Base-by-base conservation (phyloP, 2,888 invertebrate genomes). In the Lepidonotus clava region DNA sequence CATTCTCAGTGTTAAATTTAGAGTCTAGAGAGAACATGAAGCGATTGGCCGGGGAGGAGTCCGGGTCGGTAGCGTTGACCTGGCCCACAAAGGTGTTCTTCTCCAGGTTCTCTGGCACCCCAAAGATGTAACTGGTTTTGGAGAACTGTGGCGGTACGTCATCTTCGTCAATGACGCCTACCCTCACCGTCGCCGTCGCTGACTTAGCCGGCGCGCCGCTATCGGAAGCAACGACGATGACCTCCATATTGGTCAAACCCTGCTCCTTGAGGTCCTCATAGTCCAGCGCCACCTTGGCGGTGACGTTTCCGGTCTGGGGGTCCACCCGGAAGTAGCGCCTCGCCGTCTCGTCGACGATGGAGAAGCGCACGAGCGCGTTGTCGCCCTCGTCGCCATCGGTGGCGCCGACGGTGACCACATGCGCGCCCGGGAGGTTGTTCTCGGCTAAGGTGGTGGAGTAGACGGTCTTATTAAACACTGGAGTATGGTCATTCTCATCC, bases 401-500 rank as follows among this genome's bases (percentile, higher is more conserved):
- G 4, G 94, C 94, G 0, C 90, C 88, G 41, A 95, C 89, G 85
- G 92, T 92, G 5, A 92, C 92, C 14, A 94, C 91, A 56, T 93
- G 92, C 1, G 93, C 92, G 8, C 92, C 92, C 18, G 91, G 89
- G 1, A 92, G 91, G 11, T 92, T 92, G 86, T 94, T 93, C 88
- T 94, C 94, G 8, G 91, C 90, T 18, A 98, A 96, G 85, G 92
- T 92, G 51, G 94, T 92, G 93, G 97, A 97, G 21, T 96, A 95
- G 0, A 98, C 97, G 91, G 97, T 96, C 92, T 98, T 97, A 95
- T 98, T 97, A 95, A 98, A 98, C 92, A 97, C 97, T 1, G 98
- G 98, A 66, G 98, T 95, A 94, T 98, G 98, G 94, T 98, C 98
- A 94, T 98, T 98, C 21, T 97, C 96, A 93, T 98, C 98, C 87